phyloP scores from a whole-genome alignment of 2,888 invertebrate genomes.

The Xestoiulus laeticollis region DNA sequence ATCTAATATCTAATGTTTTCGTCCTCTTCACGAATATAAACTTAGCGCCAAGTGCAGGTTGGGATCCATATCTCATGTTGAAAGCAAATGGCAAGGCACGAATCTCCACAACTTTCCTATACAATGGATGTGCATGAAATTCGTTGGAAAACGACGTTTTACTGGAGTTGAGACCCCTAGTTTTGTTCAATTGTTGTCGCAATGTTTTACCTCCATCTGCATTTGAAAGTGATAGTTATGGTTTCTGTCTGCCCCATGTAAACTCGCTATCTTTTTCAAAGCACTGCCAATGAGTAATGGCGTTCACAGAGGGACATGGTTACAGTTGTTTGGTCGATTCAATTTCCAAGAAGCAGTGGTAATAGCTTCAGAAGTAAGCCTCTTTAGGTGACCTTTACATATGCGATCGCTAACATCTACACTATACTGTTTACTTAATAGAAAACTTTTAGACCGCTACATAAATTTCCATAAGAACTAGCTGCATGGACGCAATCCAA shows the following conservation, averaged over 20 bases:
- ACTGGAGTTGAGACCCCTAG: background rate
- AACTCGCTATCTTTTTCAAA: background rate
- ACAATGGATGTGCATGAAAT: background rate
- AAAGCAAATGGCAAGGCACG: background rate
- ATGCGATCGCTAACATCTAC: background rate
- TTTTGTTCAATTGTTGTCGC: background rate
- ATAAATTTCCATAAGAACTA: slow-evolving; percentile 34
- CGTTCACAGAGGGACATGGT: slow-evolving; percentile 19
- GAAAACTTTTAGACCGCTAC: slow-evolving; percentile 12
- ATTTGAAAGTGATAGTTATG: slow-evolving; percentile 39
- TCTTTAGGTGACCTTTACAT: slow-evolving; percentile 12
- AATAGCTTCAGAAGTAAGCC: slow-evolving; percentile 18
- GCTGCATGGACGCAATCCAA: background rate
- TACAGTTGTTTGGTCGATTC: slow-evolving; percentile 10
- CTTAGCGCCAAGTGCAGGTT: slow-evolving; percentile 3
- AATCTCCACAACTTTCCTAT: background rate
- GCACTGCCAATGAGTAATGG: background rate
- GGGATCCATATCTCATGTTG: background rate
- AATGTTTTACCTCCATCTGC: slow-evolving; percentile 16
- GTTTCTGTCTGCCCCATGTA: slow-evolving; percentile 20
- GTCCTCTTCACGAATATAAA: background rate
- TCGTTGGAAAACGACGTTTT: background rate
- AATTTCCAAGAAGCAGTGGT: slow-evolving; percentile 13
- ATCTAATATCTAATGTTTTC: slow-evolving; percentile 13
- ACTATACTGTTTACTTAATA: slow-evolving; percentile 11